Base-by-base conservation (phyloP, 2,888 invertebrate species). In the Busseola fusca region DNA sequence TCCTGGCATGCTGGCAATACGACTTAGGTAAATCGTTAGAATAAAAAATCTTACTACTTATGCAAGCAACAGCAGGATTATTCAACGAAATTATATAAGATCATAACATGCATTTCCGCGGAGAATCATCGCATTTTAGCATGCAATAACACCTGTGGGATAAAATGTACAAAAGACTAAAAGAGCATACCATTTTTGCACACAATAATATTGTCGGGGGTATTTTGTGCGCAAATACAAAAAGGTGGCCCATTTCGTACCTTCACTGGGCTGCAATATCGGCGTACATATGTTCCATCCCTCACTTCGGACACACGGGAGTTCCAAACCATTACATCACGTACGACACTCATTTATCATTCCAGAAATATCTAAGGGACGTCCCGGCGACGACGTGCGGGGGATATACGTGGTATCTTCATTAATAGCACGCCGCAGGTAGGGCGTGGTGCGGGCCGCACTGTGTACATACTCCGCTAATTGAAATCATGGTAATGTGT, bases 291-390 rank as follows among this genome's bases (percentile, higher is more conserved):
- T 84, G 73, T 78, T 74, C 64, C 75, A 78, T 78, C 81, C 78
- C 80, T 84, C 84, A 78, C 78, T 69, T 80, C 76, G 85, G 88
- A 87, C 88, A 86, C 85, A 72, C 59, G 88, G 87, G 88, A 89
- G 85, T 86, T 78, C 76, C 76, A 77, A 80, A 78, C 84, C 89
- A 83, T 91, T 88, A 89, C 89, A 85, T 90, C 91, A 92, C 91
- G 91, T 91, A 81, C 84, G 74, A 84, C 83, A 85, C 87, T 89
- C 91, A 91, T 92, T 92, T 91, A 92, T 92, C 92, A 92, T 91
- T 88, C 89, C 81, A 88, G 87, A 90, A 88, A 90, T 89, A 90
- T 90, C 88, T 85, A 78, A 88, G 88, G 87, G 89, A 88, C 86
- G 84, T 83, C 84, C 78, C 84, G 62, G 76, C 77, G 86, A 84